phyloP scores from a whole-genome alignment of 2,797 vertebrate genomes.

The Gambelia wislizenii region DNA sequence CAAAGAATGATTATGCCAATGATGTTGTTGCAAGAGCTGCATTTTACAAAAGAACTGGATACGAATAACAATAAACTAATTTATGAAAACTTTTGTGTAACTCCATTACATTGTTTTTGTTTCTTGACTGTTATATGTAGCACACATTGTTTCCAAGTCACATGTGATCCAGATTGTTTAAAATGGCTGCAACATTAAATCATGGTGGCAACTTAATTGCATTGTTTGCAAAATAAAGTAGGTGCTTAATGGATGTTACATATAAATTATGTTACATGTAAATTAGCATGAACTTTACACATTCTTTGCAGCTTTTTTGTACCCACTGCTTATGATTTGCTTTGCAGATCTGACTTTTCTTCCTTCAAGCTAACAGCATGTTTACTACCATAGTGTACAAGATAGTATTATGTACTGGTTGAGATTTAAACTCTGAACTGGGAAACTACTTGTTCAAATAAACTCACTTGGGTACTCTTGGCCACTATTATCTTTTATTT shows the following conservation, averaged over 20 bases:
- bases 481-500: background rate
- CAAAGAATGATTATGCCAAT: conserved; percentile 44
- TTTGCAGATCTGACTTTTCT: background rate
- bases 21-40: conserved; percentile 41
- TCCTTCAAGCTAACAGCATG: background rate
- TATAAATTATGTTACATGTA: no score
- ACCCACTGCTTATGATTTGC: background rate
- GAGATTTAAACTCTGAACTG: no score
- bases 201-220: background rate
- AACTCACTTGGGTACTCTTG: background rate
- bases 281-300: no score
- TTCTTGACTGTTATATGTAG: no score
- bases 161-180: background rate
- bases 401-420: no score
- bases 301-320: background rate
- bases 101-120: background rate
- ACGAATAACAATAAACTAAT: conserved; percentile 19
- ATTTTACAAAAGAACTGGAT: conserved; percentile 37
- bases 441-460: background rate
- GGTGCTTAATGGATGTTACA: background rate
- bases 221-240: background rate
- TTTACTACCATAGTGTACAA: background rate
- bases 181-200: background rate
- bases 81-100: conserved; percentile 16
- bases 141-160: no score